Conservation (phyloP, 1,140 invertebrate species). For the Zaprionus vittiger region DNA sequence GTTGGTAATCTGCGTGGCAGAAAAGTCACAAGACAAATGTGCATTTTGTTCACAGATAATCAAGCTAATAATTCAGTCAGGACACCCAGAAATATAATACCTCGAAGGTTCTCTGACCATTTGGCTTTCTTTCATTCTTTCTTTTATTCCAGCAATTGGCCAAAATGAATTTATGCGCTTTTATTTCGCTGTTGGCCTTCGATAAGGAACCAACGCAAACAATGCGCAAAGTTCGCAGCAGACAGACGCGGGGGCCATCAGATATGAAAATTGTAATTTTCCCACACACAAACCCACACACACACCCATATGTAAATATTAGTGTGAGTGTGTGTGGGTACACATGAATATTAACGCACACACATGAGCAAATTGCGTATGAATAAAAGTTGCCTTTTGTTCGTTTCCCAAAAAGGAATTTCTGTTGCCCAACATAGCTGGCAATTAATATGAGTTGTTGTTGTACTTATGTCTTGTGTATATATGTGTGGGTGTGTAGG, state of each 20-base stretch:
- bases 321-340: conserved; percentile 8
- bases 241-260: conserved; percentile 28
- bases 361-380: conserved; percentile 43
- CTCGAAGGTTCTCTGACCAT: conserved; percentile 4
- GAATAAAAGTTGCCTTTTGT: conserved; percentile 72
- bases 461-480: conserved; percentile 13
- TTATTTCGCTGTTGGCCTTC: conserved; percentile 33
- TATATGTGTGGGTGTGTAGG: conserved; percentile 26
- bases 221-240: conserved; percentile 40
- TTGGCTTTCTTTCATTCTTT: neutral
- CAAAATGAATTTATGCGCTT: conserved; percentile 25
- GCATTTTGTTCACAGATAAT: neutral
- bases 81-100: neutral
- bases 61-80: conserved; percentile 5
- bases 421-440: conserved; percentile 16
- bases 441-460: conserved; percentile 64
- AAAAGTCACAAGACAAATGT: neutral
- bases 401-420: conserved; percentile 53
- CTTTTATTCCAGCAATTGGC: conserved; percentile 21
- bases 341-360: conserved; percentile 66
- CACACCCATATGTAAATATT: conserved; percentile 13
- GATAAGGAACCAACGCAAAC: conserved; percentile 37
- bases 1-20: neutral
- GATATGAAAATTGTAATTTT: conserved; percentile 74
- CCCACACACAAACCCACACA: conserved; percentile 12